These are phyloP conservation scores for Pagrus major DNA, from an alignment of 2,113 vertebrate species.

Conservation along the genomic window DNA sequence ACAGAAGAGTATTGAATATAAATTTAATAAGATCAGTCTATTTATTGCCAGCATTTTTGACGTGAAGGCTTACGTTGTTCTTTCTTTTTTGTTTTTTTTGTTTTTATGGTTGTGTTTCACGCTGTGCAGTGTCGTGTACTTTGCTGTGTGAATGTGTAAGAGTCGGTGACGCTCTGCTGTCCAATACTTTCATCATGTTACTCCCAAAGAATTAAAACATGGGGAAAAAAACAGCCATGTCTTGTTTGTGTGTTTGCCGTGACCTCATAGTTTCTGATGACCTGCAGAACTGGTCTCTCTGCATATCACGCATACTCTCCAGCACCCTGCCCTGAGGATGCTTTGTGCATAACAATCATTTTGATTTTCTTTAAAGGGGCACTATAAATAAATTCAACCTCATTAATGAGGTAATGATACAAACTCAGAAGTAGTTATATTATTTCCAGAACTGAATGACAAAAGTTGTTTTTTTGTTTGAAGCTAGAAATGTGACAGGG, in stretches of 20 bases:
- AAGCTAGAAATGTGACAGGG: no score
- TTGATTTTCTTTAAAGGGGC: background rate
- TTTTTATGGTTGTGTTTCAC: slow-evolving; percentile 77
- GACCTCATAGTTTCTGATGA: slow-evolving; percentile 30
- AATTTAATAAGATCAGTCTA: slow-evolving; percentile 81
- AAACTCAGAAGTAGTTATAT: no score
- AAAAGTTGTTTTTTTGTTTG: no score
- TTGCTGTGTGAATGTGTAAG: slow-evolving; percentile 75
- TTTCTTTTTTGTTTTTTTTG: slow-evolving; percentile 58
- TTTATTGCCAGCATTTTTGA: slow-evolving; percentile 84
- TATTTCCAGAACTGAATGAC: no score
- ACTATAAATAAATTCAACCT: no score
- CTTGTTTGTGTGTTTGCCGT: background rate
- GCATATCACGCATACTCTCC: slow-evolving; percentile 43
- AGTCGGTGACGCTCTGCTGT: slow-evolving; percentile 57
- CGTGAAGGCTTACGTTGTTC: slow-evolving; percentile 63
- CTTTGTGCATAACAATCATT: background rate
- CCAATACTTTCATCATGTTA: slow-evolving; percentile 73
- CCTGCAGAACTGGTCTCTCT: slow-evolving; percentile 64
- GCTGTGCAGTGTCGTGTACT: slow-evolving; percentile 75
- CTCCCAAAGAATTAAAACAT: slow-evolving; percentile 80
- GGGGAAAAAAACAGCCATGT: slow-evolving; percentile 18
- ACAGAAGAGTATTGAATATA: slow-evolving; percentile 83
- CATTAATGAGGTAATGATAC: no score
- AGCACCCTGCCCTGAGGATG: background rate